Conservation (phyloP, 53 echinoderm and acorn worm genomes). For the Astropecten irregularis region DNA sequence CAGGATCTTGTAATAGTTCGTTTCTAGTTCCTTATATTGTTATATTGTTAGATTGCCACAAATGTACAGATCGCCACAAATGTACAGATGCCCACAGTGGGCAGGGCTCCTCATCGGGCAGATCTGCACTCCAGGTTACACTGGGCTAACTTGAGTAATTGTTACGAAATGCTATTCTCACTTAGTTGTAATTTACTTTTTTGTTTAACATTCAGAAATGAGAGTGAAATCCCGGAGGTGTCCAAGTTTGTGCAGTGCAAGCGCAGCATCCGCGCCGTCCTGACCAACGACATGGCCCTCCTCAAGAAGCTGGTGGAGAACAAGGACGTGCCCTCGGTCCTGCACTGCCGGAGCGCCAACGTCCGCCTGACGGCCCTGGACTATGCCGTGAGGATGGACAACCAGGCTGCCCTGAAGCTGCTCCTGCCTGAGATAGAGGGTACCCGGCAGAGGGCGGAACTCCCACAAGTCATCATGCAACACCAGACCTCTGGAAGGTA, state of each 20-base stretch:
- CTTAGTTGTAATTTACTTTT: too few relatives aligned
- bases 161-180: too few relatives aligned
- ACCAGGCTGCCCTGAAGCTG: conserved; percentile 69
- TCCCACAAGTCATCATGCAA: conserved; percentile 57
- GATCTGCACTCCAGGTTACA: too few relatives aligned
- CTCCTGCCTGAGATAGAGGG: conserved; percentile 47
- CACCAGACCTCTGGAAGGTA: conserved; percentile 61
- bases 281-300: conserved; percentile 82
- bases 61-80: too few relatives aligned
- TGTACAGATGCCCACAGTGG: too few relatives aligned
- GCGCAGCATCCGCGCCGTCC: conserved; percentile 86
- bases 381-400: conserved; percentile 77
- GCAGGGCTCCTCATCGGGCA: too few relatives aligned
- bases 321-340: conserved; percentile 69
- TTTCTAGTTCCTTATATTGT: too few relatives aligned
- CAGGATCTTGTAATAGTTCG: too few relatives aligned
- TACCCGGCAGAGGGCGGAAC: conserved; percentile 10
- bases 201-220: conserved; percentile 68
- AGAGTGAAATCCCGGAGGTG: conserved; percentile 77
- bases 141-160: too few relatives aligned
- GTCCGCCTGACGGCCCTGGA: conserved; percentile 72
- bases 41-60: too few relatives aligned
- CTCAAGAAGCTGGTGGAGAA: conserved; percentile 76
- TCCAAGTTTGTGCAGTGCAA: conserved; percentile 84
- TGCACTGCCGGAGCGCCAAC: conserved; percentile 64